phyloP scores from a whole-genome alignment of 2,888 invertebrate genomes.

The Alloplasta piceator region DNA sequence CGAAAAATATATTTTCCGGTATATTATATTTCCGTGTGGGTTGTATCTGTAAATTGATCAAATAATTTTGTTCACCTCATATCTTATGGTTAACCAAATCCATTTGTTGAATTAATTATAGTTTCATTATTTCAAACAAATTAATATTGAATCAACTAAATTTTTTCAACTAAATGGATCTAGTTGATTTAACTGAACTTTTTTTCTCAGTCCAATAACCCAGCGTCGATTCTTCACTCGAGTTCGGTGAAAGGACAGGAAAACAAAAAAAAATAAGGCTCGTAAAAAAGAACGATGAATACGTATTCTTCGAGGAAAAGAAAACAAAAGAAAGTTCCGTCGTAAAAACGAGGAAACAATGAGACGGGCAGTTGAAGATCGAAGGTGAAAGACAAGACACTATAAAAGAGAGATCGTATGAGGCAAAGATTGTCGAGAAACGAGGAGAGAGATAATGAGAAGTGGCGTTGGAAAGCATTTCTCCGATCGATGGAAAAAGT shows the following conservation, averaged over 20 bases:
- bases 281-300: conserved; percentile 31
- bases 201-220: too few species aligned
- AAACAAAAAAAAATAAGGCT: conserved; percentile 4
- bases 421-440: conserved; percentile 54
- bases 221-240: conserved; percentile 18
- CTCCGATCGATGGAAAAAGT: conserved; percentile 50
- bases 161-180: too few species aligned
- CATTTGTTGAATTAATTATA: too few species aligned
- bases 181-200: too few species aligned
- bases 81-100: too few species aligned
- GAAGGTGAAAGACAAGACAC: conserved; percentile 28
- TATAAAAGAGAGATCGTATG: conserved; percentile 34
- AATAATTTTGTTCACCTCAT: too few species aligned
- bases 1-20: too few species aligned
- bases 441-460: conserved; percentile 56
- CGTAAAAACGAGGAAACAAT: conserved; percentile 44
- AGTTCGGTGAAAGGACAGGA: not conserved
- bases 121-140: too few species aligned
- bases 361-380: conserved; percentile 13
- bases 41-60: too few species aligned
- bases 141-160: too few species aligned
- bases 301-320: conserved; percentile 40
- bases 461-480: conserved; percentile 41
- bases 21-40: too few species aligned
- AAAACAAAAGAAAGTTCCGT: conserved; percentile 39